These are phyloP conservation scores for Pseudomugil gertrudae DNA, from an alignment of 2,797 vertebrate species.

Conservation along the genomic window DNA sequence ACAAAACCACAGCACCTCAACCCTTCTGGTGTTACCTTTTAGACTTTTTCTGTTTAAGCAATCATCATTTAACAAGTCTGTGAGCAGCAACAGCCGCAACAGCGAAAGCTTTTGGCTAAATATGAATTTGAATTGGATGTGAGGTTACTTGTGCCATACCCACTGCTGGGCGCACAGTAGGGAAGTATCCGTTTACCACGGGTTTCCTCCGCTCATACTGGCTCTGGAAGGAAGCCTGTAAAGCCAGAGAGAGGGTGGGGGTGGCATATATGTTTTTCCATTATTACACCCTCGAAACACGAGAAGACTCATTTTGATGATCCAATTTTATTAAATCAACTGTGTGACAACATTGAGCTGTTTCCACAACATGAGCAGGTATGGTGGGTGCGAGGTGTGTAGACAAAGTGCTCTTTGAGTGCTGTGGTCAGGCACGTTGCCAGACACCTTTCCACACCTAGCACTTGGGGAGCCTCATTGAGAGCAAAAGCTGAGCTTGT, in stretches of 20 bases:
- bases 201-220: conserved; percentile 56
- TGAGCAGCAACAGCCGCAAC: conserved; percentile 41
- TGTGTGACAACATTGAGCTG: conserved; percentile 66
- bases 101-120: conserved; percentile 42
- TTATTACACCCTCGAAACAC: conserved; percentile 68
- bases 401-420: conserved; percentile 82
- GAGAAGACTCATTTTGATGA: conserved; percentile 75
- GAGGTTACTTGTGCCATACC: conserved; percentile 50
- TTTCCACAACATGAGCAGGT: conserved; percentile 79
- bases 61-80: conserved; percentile 67
- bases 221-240: conserved; percentile 62
- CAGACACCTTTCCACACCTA: conserved; percentile 82
- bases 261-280: conserved; percentile 64
- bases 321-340: conserved; percentile 81
- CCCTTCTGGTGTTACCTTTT: conserved; percentile 35
- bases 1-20: conserved; percentile 64
- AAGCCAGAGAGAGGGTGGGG: conserved; percentile 34
- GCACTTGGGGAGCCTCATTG: conserved; percentile 73
- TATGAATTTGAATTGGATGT: conserved; percentile 54
- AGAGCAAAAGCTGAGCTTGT: conserved; percentile 59
- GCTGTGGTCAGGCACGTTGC: conserved; percentile 74
- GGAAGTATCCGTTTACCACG: conserved; percentile 73
- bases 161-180: conserved; percentile 63
- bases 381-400: conserved; percentile 63
- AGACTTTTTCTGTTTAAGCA: conserved; percentile 60